Evolutionary conservation across 2,888 invertebrate species (phyloP), one percentile per base, ranked within the genome.

Genomic region (Coelopa pilipes): DNA sequence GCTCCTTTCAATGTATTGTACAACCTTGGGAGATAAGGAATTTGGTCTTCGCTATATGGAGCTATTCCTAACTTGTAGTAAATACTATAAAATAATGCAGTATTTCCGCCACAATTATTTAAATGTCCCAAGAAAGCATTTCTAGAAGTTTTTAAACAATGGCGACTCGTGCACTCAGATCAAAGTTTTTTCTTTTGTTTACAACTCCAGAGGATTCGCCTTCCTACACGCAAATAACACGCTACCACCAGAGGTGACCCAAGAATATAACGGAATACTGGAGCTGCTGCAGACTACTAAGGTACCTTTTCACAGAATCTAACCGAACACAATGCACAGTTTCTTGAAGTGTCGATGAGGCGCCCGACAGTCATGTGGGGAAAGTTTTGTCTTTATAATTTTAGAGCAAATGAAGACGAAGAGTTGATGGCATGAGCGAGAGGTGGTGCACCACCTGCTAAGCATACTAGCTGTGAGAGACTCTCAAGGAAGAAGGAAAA

Each of bases 381-480:
- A 15, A 57, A 57, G n/a, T 57, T 57, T 57, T 57, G 57, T 57
- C 57, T 57, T 57, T 57, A 57, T 57, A 57, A 57, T 57, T 57
- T 57, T 21, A 11, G 17, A 21, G 34, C 34, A 47, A 17, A 47
- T 17, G 65, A 46, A 34, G 46, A n/a, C 7, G 47, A 65, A 15
- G 74, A 78, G 78, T 79, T 79, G 80, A 76, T 78, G 67, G 57
- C 45, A 13, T 80, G 76, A 79, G 76, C 47, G 70, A 53, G 19
- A 55, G 71, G 62, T 66, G n/a, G n/a, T n/a, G n/a, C n/a, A n/a
- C n/a, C n/a, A 34, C 34, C 34, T 34, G 34, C 34, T 34, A 34
- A 34, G 34, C 34, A 34, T 7, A 2, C 7, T 34, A 7, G 34
- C 34, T 34, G 34, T 34, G 4, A 34, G 50, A 34, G 34, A 34